Evolutionary conservation across 2,888 invertebrate species (phyloP), one percentile per base, ranked within the genome.

Genomic region (Plagiodera versicolora): DNA sequence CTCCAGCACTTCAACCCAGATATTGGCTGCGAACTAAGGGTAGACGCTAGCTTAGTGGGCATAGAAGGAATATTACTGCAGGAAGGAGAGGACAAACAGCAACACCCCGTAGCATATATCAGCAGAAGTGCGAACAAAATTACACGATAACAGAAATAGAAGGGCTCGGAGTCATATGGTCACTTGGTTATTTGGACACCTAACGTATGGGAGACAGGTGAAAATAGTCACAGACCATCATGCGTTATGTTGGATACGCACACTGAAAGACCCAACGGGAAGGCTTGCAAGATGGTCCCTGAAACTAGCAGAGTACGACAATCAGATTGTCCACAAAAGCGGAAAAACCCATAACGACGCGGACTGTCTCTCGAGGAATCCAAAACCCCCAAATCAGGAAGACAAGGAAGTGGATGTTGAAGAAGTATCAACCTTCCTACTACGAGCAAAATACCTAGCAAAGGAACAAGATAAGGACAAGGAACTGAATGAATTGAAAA

Each of bases 181-280:
- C 52, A 11, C 50, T 68, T 1, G 50, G 56, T n/a, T 63, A 68
- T 30, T 35, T 70, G 10, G 65, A 39, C 66, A 67, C 35, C 24
- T 66, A n/a, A 54, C 68, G 20, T 57, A 66, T 35, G 64, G 67
- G 2, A 56, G 61, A 28, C 45, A 18, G 11, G 20, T 56, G 11
- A 56, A 1, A 52, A 66, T 70, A 6, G 32, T 61, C 10, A 63
- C 64, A 2, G 56, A 65, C 28, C 62, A 68, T 14, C 51, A 60
- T n/a, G 61, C 59, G n/a, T 46, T 61, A 32, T 56, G 56, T 51
- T 65, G 60, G 39, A 16, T 66, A 6, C 56, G 53, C 16, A 49
- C 55, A 0, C n/a, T 67, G 1, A 63, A 61, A 52, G 61, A 62
- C 18, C 56, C 55, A 1, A 58, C 50, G 5, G 52, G 62, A 1